A percentile compares a stretch with the other conserved stretches of the same genome.
Conservation (phyloP, 2,797 vertebrate species). For the Pelobates cultripes region DNA sequence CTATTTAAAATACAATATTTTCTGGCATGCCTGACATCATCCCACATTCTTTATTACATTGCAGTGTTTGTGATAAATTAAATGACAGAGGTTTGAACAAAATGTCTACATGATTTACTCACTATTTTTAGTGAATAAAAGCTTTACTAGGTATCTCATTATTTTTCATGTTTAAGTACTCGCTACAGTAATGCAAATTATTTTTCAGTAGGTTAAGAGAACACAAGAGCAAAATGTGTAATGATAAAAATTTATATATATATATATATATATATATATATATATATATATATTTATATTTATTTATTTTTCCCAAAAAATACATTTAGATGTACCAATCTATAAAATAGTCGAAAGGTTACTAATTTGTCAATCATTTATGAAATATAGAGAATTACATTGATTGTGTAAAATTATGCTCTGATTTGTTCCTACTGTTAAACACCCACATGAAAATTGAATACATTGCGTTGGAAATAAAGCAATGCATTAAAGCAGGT, state of each 20-base stretch:
- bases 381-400: constrained; percentile 7
- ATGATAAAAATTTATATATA: constrained; percentile 9
- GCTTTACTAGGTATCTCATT: constrained; percentile 22
- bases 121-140: constrained; percentile 3
- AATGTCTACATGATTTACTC: constrained; percentile 17
- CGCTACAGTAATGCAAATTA: constrained; percentile 27
- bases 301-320: too few species aligned
- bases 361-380: constrained; percentile 20
- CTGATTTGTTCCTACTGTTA: neutral
- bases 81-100: constrained; percentile 16
- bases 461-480: neutral
- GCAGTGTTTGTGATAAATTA: neutral
- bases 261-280: neutral
- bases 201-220: constrained; percentile 9
- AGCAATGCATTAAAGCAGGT: neutral
- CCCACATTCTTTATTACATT: neutral
- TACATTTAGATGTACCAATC: constrained; percentile 2
- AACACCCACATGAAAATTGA: constrained; percentile 8
- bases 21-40: too few species aligned
- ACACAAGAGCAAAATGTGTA: constrained; percentile 6
- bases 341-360: constrained; percentile 25
- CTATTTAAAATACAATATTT: too few species aligned
- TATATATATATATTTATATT: neutral
- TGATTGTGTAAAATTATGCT: constrained; percentile 15
- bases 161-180: constrained; percentile 30